Conservation (phyloP, 1,140 invertebrate species). For the Heliconius hewitsoni region DNA sequence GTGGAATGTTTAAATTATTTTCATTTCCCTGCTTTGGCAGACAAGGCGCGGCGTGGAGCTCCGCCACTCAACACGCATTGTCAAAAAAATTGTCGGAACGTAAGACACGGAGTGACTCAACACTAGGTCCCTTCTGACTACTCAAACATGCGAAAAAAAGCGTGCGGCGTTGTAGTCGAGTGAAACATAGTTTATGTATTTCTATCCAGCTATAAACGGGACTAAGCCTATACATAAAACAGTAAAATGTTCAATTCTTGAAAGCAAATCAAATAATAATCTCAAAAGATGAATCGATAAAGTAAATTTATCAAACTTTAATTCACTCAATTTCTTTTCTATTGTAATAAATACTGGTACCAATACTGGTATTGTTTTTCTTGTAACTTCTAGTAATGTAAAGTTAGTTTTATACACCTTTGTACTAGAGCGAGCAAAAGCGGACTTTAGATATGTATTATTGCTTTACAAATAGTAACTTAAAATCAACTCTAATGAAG, state of each 20-base stretch:
- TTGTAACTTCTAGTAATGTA: not conserved
- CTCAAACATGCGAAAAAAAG: too few species aligned
- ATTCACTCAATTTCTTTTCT: not conserved
- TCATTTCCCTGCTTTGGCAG: too few species aligned
- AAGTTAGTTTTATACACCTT: slow-evolving; percentile 4
- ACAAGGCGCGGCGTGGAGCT: too few species aligned
- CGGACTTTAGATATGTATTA: not conserved
- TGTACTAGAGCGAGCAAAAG: not conserved
- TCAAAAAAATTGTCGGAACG: too few species aligned
- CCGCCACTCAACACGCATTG: too few species aligned
- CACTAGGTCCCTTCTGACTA: too few species aligned
- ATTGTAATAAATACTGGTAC: not conserved
- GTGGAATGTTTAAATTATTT: too few species aligned
- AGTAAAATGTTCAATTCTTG: not conserved
- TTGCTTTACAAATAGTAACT: slow-evolving; percentile 5
- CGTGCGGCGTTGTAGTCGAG: too few species aligned
- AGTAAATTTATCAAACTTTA: slow-evolving; percentile 2
- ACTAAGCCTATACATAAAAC: not conserved
- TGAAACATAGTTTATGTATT: too few species aligned
- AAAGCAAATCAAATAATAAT: not conserved
- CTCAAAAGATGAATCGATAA: not conserved
- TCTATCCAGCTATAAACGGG: too few species aligned
- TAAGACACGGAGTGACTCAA: too few species aligned
- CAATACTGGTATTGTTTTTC: not conserved
- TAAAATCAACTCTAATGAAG: not conserved